Percentiles rank a stretch among this genome's conserved stretches.
phyloP scores from a whole-genome alignment of 2,113 vertebrate genomes.

The Etia nguti region DNA sequence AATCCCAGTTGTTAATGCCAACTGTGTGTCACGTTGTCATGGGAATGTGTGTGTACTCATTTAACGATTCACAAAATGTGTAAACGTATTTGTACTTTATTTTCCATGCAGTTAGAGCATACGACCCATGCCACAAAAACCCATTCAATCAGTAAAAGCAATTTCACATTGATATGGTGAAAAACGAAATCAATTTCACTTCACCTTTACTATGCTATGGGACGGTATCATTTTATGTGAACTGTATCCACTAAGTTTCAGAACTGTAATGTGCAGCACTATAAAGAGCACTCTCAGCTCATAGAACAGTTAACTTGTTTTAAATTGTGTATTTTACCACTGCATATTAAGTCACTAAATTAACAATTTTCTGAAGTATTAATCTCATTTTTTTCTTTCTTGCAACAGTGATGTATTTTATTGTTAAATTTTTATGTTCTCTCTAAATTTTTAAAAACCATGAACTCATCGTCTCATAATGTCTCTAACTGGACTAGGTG shows the following conservation, averaged over 20 bases:
- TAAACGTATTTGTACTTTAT: not conserved
- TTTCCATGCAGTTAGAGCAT: not conserved
- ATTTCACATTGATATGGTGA: not conserved
- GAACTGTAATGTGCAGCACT: not conserved
- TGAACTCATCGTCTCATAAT: not conserved
- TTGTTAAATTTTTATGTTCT: not conserved
- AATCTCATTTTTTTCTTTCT: not conserved
- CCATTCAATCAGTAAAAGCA: not conserved
- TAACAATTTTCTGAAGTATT: not conserved
- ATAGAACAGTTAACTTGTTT: not conserved
- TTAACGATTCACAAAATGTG: not conserved
- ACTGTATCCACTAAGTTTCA: not conserved
- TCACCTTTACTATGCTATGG: not conserved
- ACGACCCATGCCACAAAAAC: fast-evolving
- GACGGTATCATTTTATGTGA: not conserved
- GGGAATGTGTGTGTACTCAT: not conserved
- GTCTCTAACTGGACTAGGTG: fast-evolving
- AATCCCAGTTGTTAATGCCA: not conserved
- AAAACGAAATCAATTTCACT: fast-evolving
- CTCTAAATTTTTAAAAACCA: not conserved
- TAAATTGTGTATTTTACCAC: not conserved
- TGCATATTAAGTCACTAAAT: not conserved
- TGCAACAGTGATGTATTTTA: not conserved
- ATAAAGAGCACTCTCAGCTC: not conserved
- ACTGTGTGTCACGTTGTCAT: not conserved